Percentiles rank a stretch among this genome's conserved stretches.
Evolutionary conservation across 2,888 invertebrate species (phyloP).

Genomic region (Leucania comma): DNA sequence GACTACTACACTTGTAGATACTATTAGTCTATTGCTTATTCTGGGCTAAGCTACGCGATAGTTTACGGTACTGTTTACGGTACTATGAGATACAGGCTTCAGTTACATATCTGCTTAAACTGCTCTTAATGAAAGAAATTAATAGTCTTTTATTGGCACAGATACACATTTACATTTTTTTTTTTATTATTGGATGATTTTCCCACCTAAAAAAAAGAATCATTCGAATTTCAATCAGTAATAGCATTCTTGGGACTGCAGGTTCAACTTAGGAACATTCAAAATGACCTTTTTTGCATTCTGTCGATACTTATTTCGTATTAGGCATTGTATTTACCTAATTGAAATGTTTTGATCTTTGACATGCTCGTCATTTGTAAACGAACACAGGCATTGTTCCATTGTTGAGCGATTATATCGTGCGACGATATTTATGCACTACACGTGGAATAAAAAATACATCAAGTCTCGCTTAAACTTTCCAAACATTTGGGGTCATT

Average conservation of each 20-base stretch:
- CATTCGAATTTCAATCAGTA: no score
- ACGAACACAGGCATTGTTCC: slow-evolving; percentile 44
- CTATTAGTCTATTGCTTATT: no score
- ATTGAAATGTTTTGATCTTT: slow-evolving; percentile 13
- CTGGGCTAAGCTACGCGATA: no score
- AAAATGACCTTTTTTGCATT: no score
- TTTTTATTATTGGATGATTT: no score
- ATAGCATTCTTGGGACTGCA: no score
- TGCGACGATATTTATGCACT: background rate
- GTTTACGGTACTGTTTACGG: slow-evolving; percentile 16
- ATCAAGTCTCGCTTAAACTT: background rate
- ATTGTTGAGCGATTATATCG: slow-evolving; percentile 23
- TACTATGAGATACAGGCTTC: slow-evolving; percentile 1
- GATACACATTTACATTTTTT: no score
- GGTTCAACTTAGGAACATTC: no score
- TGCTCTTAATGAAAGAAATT: background rate
- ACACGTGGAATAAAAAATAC: background rate
- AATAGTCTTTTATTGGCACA: no score
- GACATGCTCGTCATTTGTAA: slow-evolving; percentile 23
- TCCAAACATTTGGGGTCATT: background rate
- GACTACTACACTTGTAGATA: slow-evolving; percentile 11
- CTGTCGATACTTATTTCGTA: background rate
- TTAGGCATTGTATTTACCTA: background rate
- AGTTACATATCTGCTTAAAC: background rate
- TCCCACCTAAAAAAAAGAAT: no score